These are phyloP conservation scores for Sesamia inferens DNA, from an alignment of 2,888 invertebrate genomes.

Conservation along the genomic window DNA sequence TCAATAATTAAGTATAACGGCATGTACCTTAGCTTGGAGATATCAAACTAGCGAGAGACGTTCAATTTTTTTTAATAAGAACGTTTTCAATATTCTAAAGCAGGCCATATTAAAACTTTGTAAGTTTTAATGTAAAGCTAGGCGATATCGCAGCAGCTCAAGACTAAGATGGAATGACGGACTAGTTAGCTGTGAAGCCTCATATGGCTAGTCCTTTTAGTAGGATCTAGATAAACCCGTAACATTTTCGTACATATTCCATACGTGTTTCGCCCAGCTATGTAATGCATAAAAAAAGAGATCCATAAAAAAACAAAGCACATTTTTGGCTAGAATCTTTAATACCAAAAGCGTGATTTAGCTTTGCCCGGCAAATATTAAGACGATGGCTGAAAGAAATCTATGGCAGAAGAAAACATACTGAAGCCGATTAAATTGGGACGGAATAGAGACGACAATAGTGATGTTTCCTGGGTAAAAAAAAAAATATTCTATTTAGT, in stretches of 20 bases:
- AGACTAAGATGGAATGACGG: neutral
- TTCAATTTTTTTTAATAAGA: conserved; percentile 1
- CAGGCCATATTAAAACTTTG: neutral
- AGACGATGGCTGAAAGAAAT: neutral
- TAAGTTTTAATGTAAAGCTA: neutral
- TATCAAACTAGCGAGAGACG: conserved; percentile 3
- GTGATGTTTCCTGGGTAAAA: too few species aligned
- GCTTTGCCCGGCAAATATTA: neutral
- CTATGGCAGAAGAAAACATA: neutral
- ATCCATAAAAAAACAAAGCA: neutral
- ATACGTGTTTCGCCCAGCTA: too few species aligned
- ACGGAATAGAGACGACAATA: neutral
- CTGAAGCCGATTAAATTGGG: neutral
- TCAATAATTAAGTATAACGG: neutral
- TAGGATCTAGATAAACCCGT: neutral
- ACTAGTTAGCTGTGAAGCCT: too few species aligned
- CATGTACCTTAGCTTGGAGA: neutral
- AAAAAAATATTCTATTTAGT: too few species aligned
- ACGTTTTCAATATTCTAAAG: neutral
- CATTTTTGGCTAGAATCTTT: neutral
- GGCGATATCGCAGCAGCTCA: neutral
- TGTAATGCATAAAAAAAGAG: neutral
- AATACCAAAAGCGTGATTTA: neutral
- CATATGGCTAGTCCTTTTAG: too few species aligned
- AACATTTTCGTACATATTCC: too few species aligned